These are phyloP conservation scores for Hemaris fuciformis DNA, from an alignment of 2,888 invertebrate species.

Conservation along the genomic window DNA sequence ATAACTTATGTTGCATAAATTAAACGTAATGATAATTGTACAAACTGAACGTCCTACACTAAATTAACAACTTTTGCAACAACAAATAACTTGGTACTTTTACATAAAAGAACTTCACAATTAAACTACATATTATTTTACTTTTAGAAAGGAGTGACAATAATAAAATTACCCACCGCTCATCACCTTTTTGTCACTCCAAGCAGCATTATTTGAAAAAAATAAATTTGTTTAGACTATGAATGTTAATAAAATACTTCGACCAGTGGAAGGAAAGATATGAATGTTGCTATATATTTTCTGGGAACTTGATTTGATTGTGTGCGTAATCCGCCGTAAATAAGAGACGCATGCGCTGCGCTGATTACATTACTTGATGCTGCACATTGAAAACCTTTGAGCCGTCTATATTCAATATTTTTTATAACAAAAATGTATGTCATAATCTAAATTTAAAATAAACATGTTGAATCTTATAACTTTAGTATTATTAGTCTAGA, in stretches of 20 bases:
- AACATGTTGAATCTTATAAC: background rate
- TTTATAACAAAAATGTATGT: background rate
- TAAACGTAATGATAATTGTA: no score
- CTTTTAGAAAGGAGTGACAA: no score
- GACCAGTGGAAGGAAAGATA: background rate
- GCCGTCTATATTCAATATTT: conserved; percentile 30
- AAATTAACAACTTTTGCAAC: background rate
- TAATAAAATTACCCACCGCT: background rate
- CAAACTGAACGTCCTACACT: no score
- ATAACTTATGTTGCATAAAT: background rate
- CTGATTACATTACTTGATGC: conserved; percentile 66
- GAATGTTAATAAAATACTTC: background rate
- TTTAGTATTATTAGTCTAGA: background rate
- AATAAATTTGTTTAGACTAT: background rate
- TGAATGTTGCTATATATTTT: conserved; percentile 3
- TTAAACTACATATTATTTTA: no score
- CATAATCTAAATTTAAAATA: background rate
- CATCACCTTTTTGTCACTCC: background rate
- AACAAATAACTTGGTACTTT: background rate
- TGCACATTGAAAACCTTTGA: conserved; percentile 48
- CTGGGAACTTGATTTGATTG: conserved; percentile 50
- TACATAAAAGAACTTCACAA: no score
- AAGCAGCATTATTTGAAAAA: background rate
- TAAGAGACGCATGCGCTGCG: conserved; percentile 68
- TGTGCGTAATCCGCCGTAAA: conserved; percentile 77